Evolutionary conservation across 2,888 invertebrate genomes (phyloP), one percentile per base, ranked within the genome.

Genomic region (Stenodema calcarata): DNA sequence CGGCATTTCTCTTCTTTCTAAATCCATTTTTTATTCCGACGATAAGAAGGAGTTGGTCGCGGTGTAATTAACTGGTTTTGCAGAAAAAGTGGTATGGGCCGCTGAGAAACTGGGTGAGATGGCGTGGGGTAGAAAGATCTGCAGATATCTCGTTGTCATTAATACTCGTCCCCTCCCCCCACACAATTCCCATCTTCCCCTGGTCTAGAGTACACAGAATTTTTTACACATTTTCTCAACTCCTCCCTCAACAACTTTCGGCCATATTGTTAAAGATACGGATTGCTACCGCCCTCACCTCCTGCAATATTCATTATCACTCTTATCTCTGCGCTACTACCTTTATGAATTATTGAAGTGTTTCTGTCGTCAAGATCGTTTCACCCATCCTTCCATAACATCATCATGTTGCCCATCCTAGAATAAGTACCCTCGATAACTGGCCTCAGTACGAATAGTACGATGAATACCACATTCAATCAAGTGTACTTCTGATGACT

Each of bases 21-120:
- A 73, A 73, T 41, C 35, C 73, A 73, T 73, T 73, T 73, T 73
- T 73, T 73, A 73, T 73, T 73, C 35, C 41, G n/a, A n/a, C 73
- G 73, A 73, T 41, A 41, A 73, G 30, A 18, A 73, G 73, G 18
- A 73, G 73, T 18, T 41, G 35, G 30, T 35, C 16, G 41, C 7
- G 73, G 35, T 18, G 73, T 73, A 73, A 73, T 73, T 73, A 73
- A 73, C 73, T 73, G 73, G 73, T 73, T 73, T 35, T 30, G 73
- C 14, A 73, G 73, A 73, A 73, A 41, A 73, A 41, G 35, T 73
- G 73, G 35, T 18, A 27, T 14, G 70, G 70, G 70, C 30, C 70
- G 73, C 16, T 6, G 70, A 70, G 70, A 18, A 54, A 54, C 54
- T 54, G 62, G 62, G 62, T 23, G 62, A 62, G 62, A 9, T 62